These are phyloP conservation scores for Polydrusus tereticollis DNA, from an alignment of 2,888 invertebrate species.

Conservation along the genomic window DNA sequence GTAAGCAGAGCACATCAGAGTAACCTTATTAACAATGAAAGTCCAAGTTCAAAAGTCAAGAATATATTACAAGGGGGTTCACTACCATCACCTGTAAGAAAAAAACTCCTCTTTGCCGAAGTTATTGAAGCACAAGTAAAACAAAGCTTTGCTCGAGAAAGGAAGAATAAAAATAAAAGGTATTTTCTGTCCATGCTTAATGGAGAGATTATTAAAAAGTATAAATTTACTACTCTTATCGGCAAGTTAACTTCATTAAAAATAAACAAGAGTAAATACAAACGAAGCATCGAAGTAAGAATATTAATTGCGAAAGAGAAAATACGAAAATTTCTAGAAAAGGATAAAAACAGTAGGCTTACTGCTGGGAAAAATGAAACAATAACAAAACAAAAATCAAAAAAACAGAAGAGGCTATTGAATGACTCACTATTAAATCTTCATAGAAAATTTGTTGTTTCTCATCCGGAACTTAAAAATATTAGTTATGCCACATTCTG, in stretches of 20 bases:
- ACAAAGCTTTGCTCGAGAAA: background rate
- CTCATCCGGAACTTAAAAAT: background rate
- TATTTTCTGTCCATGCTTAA: background rate
- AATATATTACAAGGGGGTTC: background rate
- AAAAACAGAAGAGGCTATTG: conserved; percentile 32
- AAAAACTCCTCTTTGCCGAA: background rate
- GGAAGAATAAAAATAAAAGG: background rate
- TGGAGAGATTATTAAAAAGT: background rate
- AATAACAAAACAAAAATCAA: conserved; percentile 27
- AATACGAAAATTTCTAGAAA: conserved; percentile 26
- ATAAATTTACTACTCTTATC: background rate
- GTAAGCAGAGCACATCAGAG: background rate
- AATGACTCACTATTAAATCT: conserved; percentile 26
- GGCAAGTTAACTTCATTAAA: background rate
- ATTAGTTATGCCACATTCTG: conserved; percentile 30
- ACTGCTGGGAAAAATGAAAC: conserved; percentile 35
- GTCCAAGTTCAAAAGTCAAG: background rate
- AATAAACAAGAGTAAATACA: background rate
- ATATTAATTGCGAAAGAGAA: background rate
- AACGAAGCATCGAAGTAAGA: background rate
- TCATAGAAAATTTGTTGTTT: conserved; percentile 18
- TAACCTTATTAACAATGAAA: background rate
- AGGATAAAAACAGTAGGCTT: conserved; percentile 29
- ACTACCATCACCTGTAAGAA: background rate
- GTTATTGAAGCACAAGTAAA: background rate